Evolutionary conservation across 1,140 invertebrate genomes (phyloP), one percentile per base, ranked within the genome.

Genomic region (Meloidogyne chitwoodi): DNA sequence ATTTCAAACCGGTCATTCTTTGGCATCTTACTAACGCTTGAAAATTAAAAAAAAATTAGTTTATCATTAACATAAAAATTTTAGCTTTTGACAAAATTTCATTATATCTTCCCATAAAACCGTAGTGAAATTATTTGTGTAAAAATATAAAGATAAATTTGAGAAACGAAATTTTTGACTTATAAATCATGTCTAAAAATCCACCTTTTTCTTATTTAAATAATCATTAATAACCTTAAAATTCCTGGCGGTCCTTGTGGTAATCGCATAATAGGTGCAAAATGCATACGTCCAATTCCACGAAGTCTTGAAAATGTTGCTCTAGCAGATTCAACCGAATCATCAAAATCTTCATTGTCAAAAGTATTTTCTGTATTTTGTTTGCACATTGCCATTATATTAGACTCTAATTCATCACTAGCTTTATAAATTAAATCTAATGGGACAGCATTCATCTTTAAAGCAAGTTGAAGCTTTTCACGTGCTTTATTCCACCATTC

Each of bases 401-500:
- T 44, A 11, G 75, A 24, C 63, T 76, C 75, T 16, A 76, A 24
- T 74, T 74, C 76, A 31, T 77, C 76, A 26, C 26, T 41, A 10
- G 76, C 76, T n/a, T 31, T n/a, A 11, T 72, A 68, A 38, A 68
- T 14, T 38, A 76, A 76, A 75, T 62, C 44, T 14, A 77, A 78
- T 48, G 79, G 79, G 29, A 71, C 68, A 14, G 80, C 80, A 27
- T 70, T 68, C 31, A 67, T 81, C 34, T 75, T 72, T n/a, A 79
- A 29, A 10, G 80, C 80, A 16, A 81, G 41, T 31, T 82, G 48
- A 22, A 81, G 63, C 8, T 63, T 83, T 8, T 81, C 80, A 11
- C 81, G 68, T 16, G 80, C 80, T 76, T 68, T 81, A 29, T 80
- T 74, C 68, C 70, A 77, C 31, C 74, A 77, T 2, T 34, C 76